Base-by-base conservation (phyloP, 2,888 invertebrate genomes). In the Therioaphis trifolii region DNA sequence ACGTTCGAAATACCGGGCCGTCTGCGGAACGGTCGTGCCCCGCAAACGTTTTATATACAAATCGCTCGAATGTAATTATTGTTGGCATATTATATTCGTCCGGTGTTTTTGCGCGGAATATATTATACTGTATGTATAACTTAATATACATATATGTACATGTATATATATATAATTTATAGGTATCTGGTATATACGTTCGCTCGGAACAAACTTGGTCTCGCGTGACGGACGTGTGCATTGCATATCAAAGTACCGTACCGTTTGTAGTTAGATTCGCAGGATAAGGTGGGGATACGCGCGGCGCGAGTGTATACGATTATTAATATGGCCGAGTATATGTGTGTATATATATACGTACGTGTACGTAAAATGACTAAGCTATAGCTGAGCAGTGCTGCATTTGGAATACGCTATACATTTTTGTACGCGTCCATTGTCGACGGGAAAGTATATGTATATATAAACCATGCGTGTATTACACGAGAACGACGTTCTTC, bases 191-290 rank as follows among this genome's bases (percentile, higher is more conserved):
- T n/a, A 21, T 14, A 14, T 52, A 49, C 46, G n/a, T n/a, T 12
- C 9, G n/a, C 12, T 11, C 18, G 40, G 21, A 40, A 61, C 27
- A 76, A 61, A 76, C 43, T 76, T 46, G 43, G 75, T 75, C 75
- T 76, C 43, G 75, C 75, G 75, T 76, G 43, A 76, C 75, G 61
- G 7, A 27, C 75, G 61, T 75, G 75, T 76, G 75, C 75, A 61
- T 46, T 61, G 75, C 58, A 76, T 76, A 61, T 76, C 75, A 46
- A 61, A 58, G 61, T 75, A 61, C 74, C 74, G 58, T 58, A 74
- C 15, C 24, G 52, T 74, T 24, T 58, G 52, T 74, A 40, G 46
- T 7, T 21, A 21, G 58, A 24, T 58, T 24, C 21, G 24, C 24
- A 11, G 27, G 21, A 63, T 29, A 11, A 66, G n/a, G 66, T n/a